phyloP scores from a whole-genome alignment of 2,113 vertebrate genomes.

The Probosciger aterrimus region DNA sequence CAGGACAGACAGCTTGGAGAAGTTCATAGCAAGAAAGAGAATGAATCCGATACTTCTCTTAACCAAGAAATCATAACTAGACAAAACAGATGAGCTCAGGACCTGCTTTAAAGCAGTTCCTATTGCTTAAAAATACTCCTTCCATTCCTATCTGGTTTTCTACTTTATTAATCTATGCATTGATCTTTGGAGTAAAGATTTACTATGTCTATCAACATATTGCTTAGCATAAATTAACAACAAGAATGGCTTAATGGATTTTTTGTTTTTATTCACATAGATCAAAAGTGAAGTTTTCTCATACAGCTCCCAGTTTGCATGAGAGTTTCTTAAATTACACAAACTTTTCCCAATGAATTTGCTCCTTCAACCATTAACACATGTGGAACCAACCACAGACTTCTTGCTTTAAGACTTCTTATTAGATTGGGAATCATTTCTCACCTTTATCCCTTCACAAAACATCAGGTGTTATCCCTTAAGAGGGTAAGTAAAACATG shows the following conservation, averaged over 20 bases:
- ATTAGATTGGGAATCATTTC: not conserved
- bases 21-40: not conserved
- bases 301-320: not conserved
- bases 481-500: not conserved
- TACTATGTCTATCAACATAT: conserved; percentile 24
- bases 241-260: conserved; percentile 23
- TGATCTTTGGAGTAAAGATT: conserved; percentile 4
- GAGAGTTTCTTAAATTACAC: not conserved
- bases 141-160: not conserved
- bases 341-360: not conserved
- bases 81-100: not conserved
- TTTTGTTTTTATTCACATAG: not conserved
- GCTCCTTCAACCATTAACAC: not conserved
- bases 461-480: not conserved
- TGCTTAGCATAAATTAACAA: conserved; percentile 41
- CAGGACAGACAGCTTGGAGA: not conserved
- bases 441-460: not conserved
- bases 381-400: not conserved
- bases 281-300: conserved; percentile 1
- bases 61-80: not conserved
- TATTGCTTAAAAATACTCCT: not conserved
- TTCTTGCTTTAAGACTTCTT: not conserved
- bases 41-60: not conserved
- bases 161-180: not conserved
- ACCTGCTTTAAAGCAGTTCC: not conserved